Base-by-base conservation (phyloP, 1,140 invertebrate genomes). In the Drosophila truncata region DNA sequence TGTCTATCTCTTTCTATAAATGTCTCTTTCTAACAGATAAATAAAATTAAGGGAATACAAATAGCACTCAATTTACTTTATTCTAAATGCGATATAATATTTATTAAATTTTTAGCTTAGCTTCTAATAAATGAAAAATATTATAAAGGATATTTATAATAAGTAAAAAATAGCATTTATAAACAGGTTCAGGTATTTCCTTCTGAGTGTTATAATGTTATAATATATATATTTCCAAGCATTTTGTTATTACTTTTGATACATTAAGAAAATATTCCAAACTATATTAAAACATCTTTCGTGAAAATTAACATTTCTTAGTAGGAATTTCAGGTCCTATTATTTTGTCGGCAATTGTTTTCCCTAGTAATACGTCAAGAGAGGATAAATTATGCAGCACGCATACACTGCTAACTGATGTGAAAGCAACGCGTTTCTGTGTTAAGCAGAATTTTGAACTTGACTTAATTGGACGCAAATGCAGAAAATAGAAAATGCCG, bases 401-500 rank as follows among this genome's bases (percentile, higher is more conserved):
- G 75, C 62, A 82, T 49, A 65, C 60, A 52, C 25, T 31, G 31
- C 35, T 46, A 63, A 49, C 60, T 41, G 49, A 16, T 79, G 72
- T 41, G 69, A n/a, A 37, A 63, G 78, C 70, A 65, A 76, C 70
- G 70, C 76, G 44, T 70, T 82, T 82, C 52, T 55, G 54, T 65
- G 61, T 62, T 83, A 71, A 84, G 67, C 61, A 74, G 77, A 81
- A 88, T 80, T 88, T 88, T 88, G 80, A 83, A 83, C 80, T 87
- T 74, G 73, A 74, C 84, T 88, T 88, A 88, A 88, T 88, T 88
- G 80, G 73, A 80, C 73, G 64, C 57, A 73, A 80, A 76, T 77
- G 75, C 75, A 76, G 59, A 81, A 75, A 85, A 82, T 82, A 69
- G 74, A 73, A 69, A 79, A 55, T 63, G 69, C 82, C 82, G 27